Base-by-base conservation (phyloP, 2,797 vertebrate genomes). In the Crax fasciolata region DNA sequence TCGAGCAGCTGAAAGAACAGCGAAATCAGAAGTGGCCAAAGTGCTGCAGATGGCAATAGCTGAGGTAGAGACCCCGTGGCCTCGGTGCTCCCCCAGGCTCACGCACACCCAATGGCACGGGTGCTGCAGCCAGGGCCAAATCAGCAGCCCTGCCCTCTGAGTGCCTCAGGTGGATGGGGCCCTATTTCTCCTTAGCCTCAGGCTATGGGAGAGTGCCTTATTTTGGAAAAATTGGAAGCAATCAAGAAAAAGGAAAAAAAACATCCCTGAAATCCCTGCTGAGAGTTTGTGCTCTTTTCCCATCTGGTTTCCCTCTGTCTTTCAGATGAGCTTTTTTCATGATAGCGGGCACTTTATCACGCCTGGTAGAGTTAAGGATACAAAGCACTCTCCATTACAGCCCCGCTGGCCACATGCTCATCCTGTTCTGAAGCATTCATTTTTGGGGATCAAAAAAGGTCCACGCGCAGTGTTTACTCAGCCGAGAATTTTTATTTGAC, bases 231-330 rank as follows among this genome's bases (percentile, higher is more conserved):
- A 80, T 24, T 54, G 48, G 70, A 80, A 87, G 20, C 66, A 39
- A 70, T 66, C 6, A 41, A 66, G 61, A 77, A 43, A 66, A 73
- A 41, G 24, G 28, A 71, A 39, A 28, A 27, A 16, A 41, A 57
- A 54, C 57, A 25, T 6, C 72, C 24, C 27, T 78, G 35, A 67
- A 66, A 84, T 81, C 85, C 16, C 82, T 81, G 32, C 62, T 81
- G 63, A 41, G 92, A 72, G 44, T 76, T 86, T 95, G 46, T 81
- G 48, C 54, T 92, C 74, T 73, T 93, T 93, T 90, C 71, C 87
- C 94, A 93, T 97, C 95, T 97, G 96, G 89, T 84, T 96, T 94
- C 95, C 96, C 93, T 94, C 95, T 97, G 85, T 79, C 74, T 94
- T 91, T 96, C 74, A 79, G 80, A 91, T 43, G 72, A 94, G 52